phyloP scores from a whole-genome alignment of 2,888 invertebrate genomes.

The Torymus aiolomorphi region DNA sequence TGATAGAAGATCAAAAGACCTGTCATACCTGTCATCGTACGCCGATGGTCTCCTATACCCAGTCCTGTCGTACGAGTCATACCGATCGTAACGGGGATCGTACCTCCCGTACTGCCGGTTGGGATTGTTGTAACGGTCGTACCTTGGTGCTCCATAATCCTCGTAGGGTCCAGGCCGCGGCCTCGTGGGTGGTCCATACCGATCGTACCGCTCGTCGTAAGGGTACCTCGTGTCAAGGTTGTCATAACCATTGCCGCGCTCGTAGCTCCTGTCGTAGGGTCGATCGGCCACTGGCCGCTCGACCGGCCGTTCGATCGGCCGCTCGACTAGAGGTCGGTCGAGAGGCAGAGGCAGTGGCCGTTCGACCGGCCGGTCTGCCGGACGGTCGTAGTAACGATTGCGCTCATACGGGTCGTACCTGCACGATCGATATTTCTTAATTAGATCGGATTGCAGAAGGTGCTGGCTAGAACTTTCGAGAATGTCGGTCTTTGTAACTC shows the following conservation, averaged over 20 bases:
- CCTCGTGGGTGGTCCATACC: slow-evolving; percentile 59
- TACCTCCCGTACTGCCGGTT: slow-evolving; percentile 62
- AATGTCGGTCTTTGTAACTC: not conserved
- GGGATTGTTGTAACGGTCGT: slow-evolving; percentile 34
- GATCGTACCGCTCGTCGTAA: slow-evolving; percentile 65
- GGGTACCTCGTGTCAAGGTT: slow-evolving; percentile 66
- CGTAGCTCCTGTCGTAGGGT: slow-evolving; percentile 64
- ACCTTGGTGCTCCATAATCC: slow-evolving; percentile 54
- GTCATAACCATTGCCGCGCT: slow-evolving; percentile 70
- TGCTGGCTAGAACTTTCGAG: too few species aligned
- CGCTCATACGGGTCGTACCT: slow-evolving; percentile 65
- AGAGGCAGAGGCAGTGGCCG: slow-evolving; percentile 41
- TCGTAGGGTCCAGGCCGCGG: slow-evolving; percentile 30
- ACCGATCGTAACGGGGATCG: slow-evolving; percentile 64
- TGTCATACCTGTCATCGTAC: slow-evolving; percentile 64
- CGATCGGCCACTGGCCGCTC: slow-evolving; percentile 54
- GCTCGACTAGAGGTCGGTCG: slow-evolving; percentile 31
- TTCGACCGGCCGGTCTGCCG: slow-evolving; percentile 36
- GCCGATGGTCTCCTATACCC: slow-evolving; percentile 61
- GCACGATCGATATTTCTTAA: not conserved
- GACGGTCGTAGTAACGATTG: slow-evolving; percentile 63
- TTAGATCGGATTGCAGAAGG: too few species aligned
- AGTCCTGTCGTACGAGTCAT: slow-evolving; percentile 67
- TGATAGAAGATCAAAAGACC: too few species aligned
- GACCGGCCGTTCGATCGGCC: slow-evolving; percentile 54